Percentiles rank a stretch among this genome's conserved stretches.
Evolutionary conservation across 1,140 invertebrate species (phyloP).

Genomic region (Atta cephalotes): DNA sequence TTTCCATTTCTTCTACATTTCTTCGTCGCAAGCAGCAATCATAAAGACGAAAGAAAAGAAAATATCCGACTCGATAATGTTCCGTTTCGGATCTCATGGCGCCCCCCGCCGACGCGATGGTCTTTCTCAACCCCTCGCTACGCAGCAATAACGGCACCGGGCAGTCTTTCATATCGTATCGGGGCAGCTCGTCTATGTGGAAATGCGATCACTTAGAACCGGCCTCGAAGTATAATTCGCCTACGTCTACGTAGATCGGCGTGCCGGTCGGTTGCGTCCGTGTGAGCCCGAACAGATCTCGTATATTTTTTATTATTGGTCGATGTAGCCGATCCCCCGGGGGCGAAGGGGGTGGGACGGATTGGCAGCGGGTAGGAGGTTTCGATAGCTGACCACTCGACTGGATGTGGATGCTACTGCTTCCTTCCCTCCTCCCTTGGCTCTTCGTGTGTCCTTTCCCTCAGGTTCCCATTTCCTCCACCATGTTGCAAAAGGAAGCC

Average conservation of each 20-base stretch:
- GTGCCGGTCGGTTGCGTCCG: slow-evolving; percentile 69
- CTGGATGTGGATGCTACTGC: slow-evolving; percentile 71
- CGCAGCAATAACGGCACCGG: slow-evolving; percentile 75
- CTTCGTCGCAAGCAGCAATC: slow-evolving; percentile 53
- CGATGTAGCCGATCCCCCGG: slow-evolving; percentile 71
- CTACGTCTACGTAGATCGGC: slow-evolving; percentile 64
- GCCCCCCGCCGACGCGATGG: slow-evolving; percentile 56
- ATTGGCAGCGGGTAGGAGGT: slow-evolving; percentile 71
- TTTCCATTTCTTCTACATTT: slow-evolving; percentile 25
- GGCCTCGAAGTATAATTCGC: slow-evolving; percentile 84
- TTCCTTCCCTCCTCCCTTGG: slow-evolving; percentile 49
- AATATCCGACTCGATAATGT: slow-evolving; percentile 77
- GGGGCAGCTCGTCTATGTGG: slow-evolving; percentile 85
- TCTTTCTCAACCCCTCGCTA: slow-evolving; percentile 60
- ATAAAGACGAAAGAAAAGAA: slow-evolving; percentile 72
- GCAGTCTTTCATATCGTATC: slow-evolving; percentile 82
- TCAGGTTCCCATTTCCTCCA: slow-evolving; percentile 62
- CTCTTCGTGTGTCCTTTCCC: slow-evolving; percentile 45
- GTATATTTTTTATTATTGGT: slow-evolving; percentile 86
- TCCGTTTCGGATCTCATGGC: slow-evolving; percentile 61
- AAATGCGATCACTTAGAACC: slow-evolving; percentile 86
- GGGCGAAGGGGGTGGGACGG: slow-evolving; percentile 55
- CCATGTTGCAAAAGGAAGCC: slow-evolving; percentile 66
- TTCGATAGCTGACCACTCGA: slow-evolving; percentile 85
- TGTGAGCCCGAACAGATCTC: slow-evolving; percentile 74